These are phyloP conservation scores for Synanthedon formicaeformis DNA, from an alignment of 2,888 invertebrate genomes.

Conservation along the genomic window DNA sequence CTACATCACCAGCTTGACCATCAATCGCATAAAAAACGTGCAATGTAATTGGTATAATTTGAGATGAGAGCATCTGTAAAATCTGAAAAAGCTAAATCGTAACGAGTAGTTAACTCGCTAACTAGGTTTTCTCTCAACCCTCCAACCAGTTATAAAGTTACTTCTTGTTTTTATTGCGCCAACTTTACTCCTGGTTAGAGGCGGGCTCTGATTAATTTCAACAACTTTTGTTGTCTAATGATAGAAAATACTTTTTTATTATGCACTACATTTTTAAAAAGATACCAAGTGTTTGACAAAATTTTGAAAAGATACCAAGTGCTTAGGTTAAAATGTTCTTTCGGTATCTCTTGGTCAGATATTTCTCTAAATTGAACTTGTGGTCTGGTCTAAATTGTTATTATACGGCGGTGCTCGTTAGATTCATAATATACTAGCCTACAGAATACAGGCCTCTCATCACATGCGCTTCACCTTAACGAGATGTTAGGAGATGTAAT, in stretches of 20 bases:
- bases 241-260: not conserved
- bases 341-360: not conserved
- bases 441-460: slow-evolving; percentile 15
- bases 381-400: slow-evolving; percentile 13
- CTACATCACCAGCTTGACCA: too few species aligned
- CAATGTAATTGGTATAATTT: too few species aligned
- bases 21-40: too few species aligned
- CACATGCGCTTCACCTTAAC: slow-evolving; percentile 11
- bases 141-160: slow-evolving; percentile 1
- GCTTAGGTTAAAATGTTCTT: not conserved
- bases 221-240: not conserved
- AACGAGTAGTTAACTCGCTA: slow-evolving; percentile 3
- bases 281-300: too few species aligned
- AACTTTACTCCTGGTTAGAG: slow-evolving; percentile 1
- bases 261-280: too few species aligned
- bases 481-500: slow-evolving; percentile 1
- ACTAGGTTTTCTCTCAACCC: slow-evolving; percentile 1
- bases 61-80: too few species aligned
- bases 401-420: slow-evolving; percentile 12
- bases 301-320: too few species aligned
- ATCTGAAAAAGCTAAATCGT: not conserved
- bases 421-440: slow-evolving; percentile 13
- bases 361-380: not conserved
- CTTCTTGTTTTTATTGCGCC: slow-evolving; percentile 3
- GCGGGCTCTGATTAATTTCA: slow-evolving; percentile 5